Conservation (phyloP, 2,113 vertebrate species). For the Pampusana beccarii region DNA sequence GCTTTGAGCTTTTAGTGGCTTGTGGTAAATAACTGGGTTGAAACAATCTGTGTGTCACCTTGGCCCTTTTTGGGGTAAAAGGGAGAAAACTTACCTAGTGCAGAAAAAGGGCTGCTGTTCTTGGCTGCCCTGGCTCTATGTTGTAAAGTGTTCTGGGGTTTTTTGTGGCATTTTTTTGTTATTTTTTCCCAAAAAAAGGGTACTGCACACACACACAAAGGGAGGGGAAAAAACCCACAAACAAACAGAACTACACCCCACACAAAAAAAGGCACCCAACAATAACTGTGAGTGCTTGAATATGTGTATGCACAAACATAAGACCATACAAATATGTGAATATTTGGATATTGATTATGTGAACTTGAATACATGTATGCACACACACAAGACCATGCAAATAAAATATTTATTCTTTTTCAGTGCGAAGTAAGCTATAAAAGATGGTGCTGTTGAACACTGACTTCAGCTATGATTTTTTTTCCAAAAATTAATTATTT, state of each 20-base stretch:
- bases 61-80: not conserved
- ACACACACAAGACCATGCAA: not conserved
- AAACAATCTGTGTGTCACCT: not conserved
- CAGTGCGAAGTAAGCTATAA: not conserved
- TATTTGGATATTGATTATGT: no score
- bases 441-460: not conserved
- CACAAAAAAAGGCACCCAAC: not conserved
- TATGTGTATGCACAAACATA: fast-evolving
- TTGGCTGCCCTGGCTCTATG: not conserved
- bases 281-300: not conserved
- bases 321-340: no score
- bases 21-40: not conserved
- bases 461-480: not conserved
- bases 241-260: not conserved
- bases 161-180: not conserved
- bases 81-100: fast-evolving
- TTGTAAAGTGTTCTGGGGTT: not conserved
- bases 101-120: not conserved
- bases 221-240: not conserved
- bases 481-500: not conserved
- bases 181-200: not conserved
- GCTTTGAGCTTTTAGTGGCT: not conserved
- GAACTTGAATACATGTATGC: no score
- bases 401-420: not conserved
- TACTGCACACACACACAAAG: no score